Conservation (phyloP, 2,797 vertebrate species). For the Selene dorsalis region DNA sequence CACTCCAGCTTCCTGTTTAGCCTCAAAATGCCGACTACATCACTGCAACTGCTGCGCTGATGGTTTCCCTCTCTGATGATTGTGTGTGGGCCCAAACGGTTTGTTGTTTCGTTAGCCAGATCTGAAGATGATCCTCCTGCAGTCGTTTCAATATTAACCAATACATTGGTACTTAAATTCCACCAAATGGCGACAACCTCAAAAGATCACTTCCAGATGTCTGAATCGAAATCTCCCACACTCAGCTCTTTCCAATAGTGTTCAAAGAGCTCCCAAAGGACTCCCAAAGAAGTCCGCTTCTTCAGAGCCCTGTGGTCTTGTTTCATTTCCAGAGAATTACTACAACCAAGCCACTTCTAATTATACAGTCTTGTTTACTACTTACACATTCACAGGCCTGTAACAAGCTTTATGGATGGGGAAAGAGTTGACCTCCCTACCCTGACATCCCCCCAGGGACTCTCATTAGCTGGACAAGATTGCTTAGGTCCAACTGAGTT, state of each 20-base stretch:
- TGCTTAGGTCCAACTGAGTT: constrained; percentile 4
- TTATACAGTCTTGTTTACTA: constrained; percentile 61
- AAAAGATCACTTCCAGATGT: constrained; percentile 25
- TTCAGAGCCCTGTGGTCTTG: constrained; percentile 28
- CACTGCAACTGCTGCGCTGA: constrained; percentile 11
- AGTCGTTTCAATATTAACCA: not conserved
- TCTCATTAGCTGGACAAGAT: constrained; percentile 39
- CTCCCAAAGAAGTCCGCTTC: constrained; percentile 6
- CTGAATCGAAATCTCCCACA: constrained; percentile 32
- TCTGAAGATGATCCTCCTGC: not conserved
- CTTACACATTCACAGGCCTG: constrained; percentile 52
- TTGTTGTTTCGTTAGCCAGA: not conserved
- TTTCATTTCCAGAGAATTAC: constrained; percentile 45
- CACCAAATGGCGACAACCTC: not conserved
- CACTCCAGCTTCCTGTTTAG: constrained; percentile 26
- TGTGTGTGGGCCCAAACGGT: not conserved
- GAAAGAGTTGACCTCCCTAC: constrained; percentile 47
- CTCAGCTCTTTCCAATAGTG: not conserved
- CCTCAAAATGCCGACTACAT: constrained; percentile 15
- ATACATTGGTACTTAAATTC: not conserved
- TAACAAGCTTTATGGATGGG: constrained; percentile 33
- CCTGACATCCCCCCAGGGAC: constrained; percentile 42
- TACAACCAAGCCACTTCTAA: constrained; percentile 50
- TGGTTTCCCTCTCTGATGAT: not conserved
- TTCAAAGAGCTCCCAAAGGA: constrained; percentile 5